Percentiles rank a stretch among this genome's conserved stretches.
Conservation (phyloP, 1,140 invertebrate genomes). For the Tetranychus cinnabarinus region DNA sequence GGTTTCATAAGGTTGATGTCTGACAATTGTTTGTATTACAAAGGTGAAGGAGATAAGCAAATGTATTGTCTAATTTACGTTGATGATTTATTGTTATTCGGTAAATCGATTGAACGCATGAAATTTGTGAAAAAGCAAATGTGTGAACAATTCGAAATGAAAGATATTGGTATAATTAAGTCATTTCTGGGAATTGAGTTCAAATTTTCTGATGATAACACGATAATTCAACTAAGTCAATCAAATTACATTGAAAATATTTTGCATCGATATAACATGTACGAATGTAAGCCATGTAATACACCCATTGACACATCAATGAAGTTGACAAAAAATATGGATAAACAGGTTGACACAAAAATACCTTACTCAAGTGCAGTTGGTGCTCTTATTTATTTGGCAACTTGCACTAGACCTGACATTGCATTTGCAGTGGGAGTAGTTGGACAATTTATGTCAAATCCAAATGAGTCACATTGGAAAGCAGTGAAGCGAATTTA, state of each 20-base stretch:
- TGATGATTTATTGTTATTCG: conserved; percentile 11
- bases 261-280: conserved; percentile 11
- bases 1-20: not conserved
- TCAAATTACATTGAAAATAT: conserved; percentile 1
- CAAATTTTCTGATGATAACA: not conserved
- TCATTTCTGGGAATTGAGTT: conserved; percentile 13
- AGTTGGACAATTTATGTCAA: conserved; percentile 7
- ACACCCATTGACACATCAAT: conserved; percentile 1
- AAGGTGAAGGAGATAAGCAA: not conserved
- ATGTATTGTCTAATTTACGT: conserved; percentile 12
- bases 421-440: conserved; percentile 11
- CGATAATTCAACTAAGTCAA: conserved; percentile 6
- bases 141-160: not conserved
- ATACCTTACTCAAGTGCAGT: conserved; percentile 13
- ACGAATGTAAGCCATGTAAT: not conserved
- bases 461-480: conserved; percentile 11
- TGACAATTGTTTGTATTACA: conserved; percentile 6
- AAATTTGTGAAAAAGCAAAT: conserved; percentile 1
- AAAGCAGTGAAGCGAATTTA: conserved; percentile 14
- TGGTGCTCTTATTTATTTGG: conserved; percentile 7
- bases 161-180: not conserved
- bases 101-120: not conserved
- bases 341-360: not conserved
- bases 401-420: conserved; percentile 11
- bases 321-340: not conserved